Percentiles rank a stretch among this genome's conserved stretches.
These are phyloP conservation scores for Athalia rosae DNA, from an alignment of 2,888 invertebrate species.

Conservation along the genomic window DNA sequence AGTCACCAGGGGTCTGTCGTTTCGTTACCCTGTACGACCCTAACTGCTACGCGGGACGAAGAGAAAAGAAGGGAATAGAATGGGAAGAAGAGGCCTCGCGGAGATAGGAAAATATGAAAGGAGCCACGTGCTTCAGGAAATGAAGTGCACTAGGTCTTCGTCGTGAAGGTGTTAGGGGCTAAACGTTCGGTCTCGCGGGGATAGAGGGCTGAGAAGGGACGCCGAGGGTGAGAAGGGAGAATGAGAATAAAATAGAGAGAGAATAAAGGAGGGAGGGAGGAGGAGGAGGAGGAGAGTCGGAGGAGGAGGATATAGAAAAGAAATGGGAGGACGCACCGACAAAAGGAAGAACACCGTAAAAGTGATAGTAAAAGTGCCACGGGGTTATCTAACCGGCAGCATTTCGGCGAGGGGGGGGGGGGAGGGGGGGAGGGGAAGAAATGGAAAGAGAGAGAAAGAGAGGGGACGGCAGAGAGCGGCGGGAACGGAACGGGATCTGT, in stretches of 20 bases:
- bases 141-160: constrained; percentile 26
- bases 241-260: not conserved
- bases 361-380: constrained; percentile 57
- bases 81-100: constrained; percentile 28
- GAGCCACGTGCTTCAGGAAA: constrained; percentile 36
- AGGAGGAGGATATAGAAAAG: constrained; percentile 3
- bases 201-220: not conserved
- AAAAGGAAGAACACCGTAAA: constrained; percentile 56
- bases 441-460: constrained; percentile 4
- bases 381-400: constrained; percentile 56
- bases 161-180: constrained; percentile 30
- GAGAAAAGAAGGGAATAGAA: constrained; percentile 6
- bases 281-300: constrained; percentile 46
- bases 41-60: not conserved
- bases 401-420: constrained; percentile 41
- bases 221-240: too few relatives aligned
- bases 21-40: not conserved
- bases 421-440: too few relatives aligned
- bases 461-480: not conserved
- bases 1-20: constrained; percentile 21
- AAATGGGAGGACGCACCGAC: constrained; percentile 35
- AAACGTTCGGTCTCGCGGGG: constrained; percentile 28
- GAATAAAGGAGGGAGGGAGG: constrained; percentile 48
- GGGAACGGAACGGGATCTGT: constrained; percentile 28
- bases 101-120: constrained; percentile 23